phyloP scores from a whole-genome alignment of 2,113 vertebrate species.

The Antechinus flavipes region DNA sequence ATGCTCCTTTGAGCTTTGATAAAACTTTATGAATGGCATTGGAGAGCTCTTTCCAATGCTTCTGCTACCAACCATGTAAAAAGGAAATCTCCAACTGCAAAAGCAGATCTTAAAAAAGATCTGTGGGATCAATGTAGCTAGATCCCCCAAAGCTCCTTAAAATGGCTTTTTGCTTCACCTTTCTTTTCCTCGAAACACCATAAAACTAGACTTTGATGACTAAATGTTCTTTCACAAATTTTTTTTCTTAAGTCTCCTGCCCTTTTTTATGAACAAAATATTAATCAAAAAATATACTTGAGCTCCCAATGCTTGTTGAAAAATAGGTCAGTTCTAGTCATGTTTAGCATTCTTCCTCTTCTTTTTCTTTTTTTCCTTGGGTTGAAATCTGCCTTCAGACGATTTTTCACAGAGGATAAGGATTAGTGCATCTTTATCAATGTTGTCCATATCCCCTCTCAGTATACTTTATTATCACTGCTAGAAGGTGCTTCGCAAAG shows the following conservation, averaged over 20 bases:
- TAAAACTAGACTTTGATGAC: slow-evolving; percentile 45
- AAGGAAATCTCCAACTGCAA: slow-evolving; percentile 36
- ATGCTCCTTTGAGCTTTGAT: slow-evolving; percentile 51
- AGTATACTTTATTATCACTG: slow-evolving; percentile 67
- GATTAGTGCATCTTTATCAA: slow-evolving; percentile 75
- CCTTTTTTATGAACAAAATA: slow-evolving; percentile 22
- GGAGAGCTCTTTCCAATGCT: slow-evolving; percentile 55
- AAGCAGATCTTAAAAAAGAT: slow-evolving; percentile 57
- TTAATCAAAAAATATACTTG: slow-evolving; percentile 65
- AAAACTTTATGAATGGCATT: slow-evolving; percentile 73
- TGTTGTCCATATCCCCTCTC: slow-evolving; percentile 64
- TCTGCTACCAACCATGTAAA: slow-evolving; percentile 55
- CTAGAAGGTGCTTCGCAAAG: slow-evolving; percentile 74
- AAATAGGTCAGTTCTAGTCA: slow-evolving; percentile 67
- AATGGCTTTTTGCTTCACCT: slow-evolving; percentile 57
- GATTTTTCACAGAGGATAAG: slow-evolving; percentile 70
- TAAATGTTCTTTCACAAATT: slow-evolving; percentile 59
- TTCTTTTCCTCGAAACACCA: slow-evolving; percentile 37
- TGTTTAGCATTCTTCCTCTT: slow-evolving; percentile 47
- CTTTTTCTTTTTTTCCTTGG: slow-evolving; percentile 46
- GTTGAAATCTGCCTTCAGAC: slow-evolving; percentile 66
- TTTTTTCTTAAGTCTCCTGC: slow-evolving; percentile 42
- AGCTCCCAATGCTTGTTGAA: slow-evolving; percentile 56
- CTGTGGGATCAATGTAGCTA: slow-evolving; percentile 41
- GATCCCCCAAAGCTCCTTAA: slow-evolving; percentile 43